Evolutionary conservation across 2,888 invertebrate species (phyloP).

Genomic region (Helobdella robusta): DNA sequence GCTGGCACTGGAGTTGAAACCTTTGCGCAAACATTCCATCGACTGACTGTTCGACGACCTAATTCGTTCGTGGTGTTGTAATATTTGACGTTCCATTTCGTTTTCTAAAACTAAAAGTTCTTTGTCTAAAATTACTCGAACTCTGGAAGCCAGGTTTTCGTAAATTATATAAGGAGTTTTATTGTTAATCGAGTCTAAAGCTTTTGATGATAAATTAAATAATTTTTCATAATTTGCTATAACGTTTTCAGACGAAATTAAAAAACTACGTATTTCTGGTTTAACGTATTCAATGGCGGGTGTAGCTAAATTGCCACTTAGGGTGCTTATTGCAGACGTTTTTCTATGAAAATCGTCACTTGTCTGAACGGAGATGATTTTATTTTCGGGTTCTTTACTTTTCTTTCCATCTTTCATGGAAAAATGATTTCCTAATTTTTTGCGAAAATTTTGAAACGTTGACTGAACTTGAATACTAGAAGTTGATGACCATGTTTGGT

Average conservation of each 20-base stretch:
- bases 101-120: constrained; percentile 30
- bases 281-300: neutral
- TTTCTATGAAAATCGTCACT: too few relatives aligned
- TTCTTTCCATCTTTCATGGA: too few relatives aligned
- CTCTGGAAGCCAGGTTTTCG: constrained; percentile 24
- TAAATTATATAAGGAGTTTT: constrained; percentile 31
- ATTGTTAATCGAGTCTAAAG: constrained; percentile 30
- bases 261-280: neutral
- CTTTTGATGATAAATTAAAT: constrained; percentile 29
- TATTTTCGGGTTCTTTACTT: too few relatives aligned
- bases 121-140: constrained; percentile 28
- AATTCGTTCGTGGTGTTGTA: neutral
- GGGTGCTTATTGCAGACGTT: too few relatives aligned
- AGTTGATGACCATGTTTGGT: constrained; percentile 1
- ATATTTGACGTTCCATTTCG: constrained; percentile 18
- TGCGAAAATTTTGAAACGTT: neutral
- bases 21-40: neutral
- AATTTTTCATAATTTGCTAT: constrained; percentile 22
- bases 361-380: too few relatives aligned
- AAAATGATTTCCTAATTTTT: too few relatives aligned
- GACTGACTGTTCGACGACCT: neutral
- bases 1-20: neutral
- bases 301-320: too few relatives aligned
- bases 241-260: neutral
- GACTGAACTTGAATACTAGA: neutral